Percentiles rank a stretch among this genome's conserved stretches.
These are phyloP conservation scores for Tetrax tetrax DNA, from an alignment of 2,113 vertebrate genomes.

Conservation along the genomic window DNA sequence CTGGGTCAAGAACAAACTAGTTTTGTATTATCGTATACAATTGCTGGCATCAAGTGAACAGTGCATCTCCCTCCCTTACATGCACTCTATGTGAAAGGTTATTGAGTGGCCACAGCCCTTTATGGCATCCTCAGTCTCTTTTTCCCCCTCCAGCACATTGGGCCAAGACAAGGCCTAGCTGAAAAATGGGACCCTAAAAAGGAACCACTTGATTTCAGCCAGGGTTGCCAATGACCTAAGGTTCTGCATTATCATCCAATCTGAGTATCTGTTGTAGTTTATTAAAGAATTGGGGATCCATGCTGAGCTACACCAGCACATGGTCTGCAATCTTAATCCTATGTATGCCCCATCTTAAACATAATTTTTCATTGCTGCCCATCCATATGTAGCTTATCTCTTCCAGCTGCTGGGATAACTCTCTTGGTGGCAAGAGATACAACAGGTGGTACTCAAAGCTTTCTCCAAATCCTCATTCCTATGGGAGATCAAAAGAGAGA, in stretches of 20 bases:
- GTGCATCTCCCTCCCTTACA: neutral
- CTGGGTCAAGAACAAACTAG: neutral
- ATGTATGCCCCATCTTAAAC: neutral
- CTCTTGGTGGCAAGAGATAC: neutral
- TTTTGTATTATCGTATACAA: neutral
- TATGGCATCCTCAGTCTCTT: neutral
- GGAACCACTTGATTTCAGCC: neutral
- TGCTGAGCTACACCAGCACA: neutral
- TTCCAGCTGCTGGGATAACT: neutral
- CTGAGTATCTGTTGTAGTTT: neutral
- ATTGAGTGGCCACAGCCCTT: neutral
- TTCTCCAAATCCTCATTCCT: neutral
- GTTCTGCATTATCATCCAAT: neutral
- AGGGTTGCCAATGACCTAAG: neutral
- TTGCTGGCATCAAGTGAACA: neutral
- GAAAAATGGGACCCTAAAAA: neutral
- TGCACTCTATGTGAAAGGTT: neutral
- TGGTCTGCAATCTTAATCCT: neutral
- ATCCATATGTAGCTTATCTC: neutral
- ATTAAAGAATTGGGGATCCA: neutral
- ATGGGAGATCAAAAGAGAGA: neutral
- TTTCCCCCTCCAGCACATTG: neutral
- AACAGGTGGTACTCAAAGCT: neutral
- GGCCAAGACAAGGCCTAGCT: neutral
- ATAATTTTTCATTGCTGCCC: neutral